Percentiles rank a stretch among this genome's conserved stretches.
phyloP scores from a whole-genome alignment of 2,113 vertebrate genomes.

The Tursiops truncatus region DNA sequence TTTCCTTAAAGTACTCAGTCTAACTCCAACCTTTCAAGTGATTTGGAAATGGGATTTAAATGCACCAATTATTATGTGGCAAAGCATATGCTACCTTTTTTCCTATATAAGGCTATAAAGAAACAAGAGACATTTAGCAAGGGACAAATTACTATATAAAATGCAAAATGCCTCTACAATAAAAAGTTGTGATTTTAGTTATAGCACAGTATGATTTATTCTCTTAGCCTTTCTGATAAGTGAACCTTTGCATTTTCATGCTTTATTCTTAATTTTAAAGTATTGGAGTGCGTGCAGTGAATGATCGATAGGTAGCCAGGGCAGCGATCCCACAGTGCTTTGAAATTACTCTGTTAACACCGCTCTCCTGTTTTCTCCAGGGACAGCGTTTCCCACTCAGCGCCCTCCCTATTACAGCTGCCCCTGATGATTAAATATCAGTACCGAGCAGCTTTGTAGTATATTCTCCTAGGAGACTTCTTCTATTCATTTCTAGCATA shows the following conservation, averaged over 20 bases:
- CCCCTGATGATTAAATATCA: constrained; percentile 86
- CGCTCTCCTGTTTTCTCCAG: constrained; percentile 71
- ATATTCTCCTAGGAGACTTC: constrained; percentile 80
- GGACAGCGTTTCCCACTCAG: constrained; percentile 70
- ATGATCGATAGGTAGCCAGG: constrained; percentile 79
- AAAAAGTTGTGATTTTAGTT: constrained; percentile 78
- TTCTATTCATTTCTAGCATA: constrained; percentile 83
- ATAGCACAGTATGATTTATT: constrained; percentile 80
- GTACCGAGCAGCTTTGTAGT: constrained; percentile 79
- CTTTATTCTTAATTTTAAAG: constrained; percentile 80
- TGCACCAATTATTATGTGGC: constrained; percentile 53
- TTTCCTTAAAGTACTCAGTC: constrained; percentile 26
- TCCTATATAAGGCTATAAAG: constrained; percentile 73
- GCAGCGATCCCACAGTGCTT: constrained; percentile 64
- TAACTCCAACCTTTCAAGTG: constrained; percentile 33
- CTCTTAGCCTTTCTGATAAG: constrained; percentile 79
- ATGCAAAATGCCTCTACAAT: constrained; percentile 81
- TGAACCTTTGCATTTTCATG: constrained; percentile 80
- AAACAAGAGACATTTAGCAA: constrained; percentile 81
- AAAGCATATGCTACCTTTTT: constrained; percentile 73
- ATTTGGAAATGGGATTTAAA: constrained; percentile 62
- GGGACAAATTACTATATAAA: constrained; percentile 78
- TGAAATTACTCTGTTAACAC: constrained; percentile 75
- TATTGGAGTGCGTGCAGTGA: constrained; percentile 61
- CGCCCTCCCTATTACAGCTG: constrained; percentile 79